phyloP scores from a whole-genome alignment of 1,140 invertebrate genomes.

The Augochlora pura region DNA sequence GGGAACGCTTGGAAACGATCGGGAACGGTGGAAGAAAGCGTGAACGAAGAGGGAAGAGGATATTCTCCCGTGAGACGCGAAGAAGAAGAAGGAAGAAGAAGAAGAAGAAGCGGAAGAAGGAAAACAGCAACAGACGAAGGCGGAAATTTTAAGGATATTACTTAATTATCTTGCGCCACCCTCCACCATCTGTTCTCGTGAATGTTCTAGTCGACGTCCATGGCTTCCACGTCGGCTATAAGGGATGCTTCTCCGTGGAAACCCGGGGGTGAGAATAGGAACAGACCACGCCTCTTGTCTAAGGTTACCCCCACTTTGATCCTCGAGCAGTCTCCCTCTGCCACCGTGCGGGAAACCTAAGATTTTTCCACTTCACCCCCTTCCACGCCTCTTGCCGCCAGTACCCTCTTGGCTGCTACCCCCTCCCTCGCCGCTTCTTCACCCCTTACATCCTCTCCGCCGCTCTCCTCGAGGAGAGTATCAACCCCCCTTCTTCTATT shows the following conservation, averaged over 20 bases:
- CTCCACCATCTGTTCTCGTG: constrained; percentile 48
- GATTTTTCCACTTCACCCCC: constrained; percentile 76
- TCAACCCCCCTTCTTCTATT: constrained; percentile 72
- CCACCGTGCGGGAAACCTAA: constrained; percentile 67
- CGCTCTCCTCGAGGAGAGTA: constrained; percentile 60
- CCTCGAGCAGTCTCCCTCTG: constrained; percentile 57
- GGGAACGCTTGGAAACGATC: too few relatives aligned
- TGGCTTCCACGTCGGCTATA: constrained; percentile 58
- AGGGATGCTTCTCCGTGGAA: constrained; percentile 66
- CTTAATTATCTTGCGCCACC: constrained; percentile 46
- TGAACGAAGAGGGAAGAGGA: not conserved
- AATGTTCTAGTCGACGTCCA: constrained; percentile 61
- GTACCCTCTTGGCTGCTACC: constrained; percentile 59
- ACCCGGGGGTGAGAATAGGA: constrained; percentile 63
- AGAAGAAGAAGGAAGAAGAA: too few relatives aligned
- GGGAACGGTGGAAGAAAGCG: constrained; percentile 13
- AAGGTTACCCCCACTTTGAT: constrained; percentile 75
- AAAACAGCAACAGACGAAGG: constrained; percentile 23
- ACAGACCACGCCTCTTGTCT: constrained; percentile 79
- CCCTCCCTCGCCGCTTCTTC: constrained; percentile 41
- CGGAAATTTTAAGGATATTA: constrained; percentile 51
- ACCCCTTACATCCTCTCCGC: constrained; percentile 54
- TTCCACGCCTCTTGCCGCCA: constrained; percentile 55
- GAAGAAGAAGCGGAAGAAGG: not conserved
- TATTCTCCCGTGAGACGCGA: too few relatives aligned